Evolutionary conservation across 2,888 invertebrate genomes (phyloP).

Genomic region (Pterobdella sp.): DNA sequence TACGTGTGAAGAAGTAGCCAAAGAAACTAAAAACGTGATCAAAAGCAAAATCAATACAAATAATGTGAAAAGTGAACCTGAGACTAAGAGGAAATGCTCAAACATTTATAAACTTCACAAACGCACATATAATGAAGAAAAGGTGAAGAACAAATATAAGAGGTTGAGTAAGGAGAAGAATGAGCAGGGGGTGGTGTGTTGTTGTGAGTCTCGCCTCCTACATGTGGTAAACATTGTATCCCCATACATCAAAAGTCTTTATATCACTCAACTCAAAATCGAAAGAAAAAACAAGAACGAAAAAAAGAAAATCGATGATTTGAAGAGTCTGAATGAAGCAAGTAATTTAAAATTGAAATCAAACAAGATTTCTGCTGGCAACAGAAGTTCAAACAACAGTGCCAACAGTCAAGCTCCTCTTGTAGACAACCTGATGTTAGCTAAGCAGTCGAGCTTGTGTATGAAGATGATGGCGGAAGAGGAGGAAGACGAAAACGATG

Average conservation of each 20-base stretch:
- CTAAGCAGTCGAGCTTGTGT: background rate
- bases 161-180: background rate
- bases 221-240: background rate
- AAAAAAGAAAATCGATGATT: background rate
- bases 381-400: background rate
- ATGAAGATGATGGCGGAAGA: background rate
- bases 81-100: too few relatives aligned
- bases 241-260: background rate
- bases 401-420: background rate
- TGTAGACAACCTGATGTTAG: background rate
- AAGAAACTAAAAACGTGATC: background rate
- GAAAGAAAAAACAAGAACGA: background rate
- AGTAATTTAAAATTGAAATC: too few relatives aligned
- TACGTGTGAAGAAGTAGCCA: background rate
- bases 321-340: background rate
- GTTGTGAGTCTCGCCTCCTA: background rate
- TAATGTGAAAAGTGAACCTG: too few relatives aligned
- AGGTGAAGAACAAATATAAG: background rate
- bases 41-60: background rate
- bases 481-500: conserved; percentile 2
- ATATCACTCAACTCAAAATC: background rate
- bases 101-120: too few relatives aligned
- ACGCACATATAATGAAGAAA: background rate
- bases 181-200: background rate
- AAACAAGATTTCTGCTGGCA: too few relatives aligned